These are phyloP conservation scores for Nephotettix cincticeps DNA, from an alignment of 1,140 invertebrate genomes.

Conservation along the genomic window DNA sequence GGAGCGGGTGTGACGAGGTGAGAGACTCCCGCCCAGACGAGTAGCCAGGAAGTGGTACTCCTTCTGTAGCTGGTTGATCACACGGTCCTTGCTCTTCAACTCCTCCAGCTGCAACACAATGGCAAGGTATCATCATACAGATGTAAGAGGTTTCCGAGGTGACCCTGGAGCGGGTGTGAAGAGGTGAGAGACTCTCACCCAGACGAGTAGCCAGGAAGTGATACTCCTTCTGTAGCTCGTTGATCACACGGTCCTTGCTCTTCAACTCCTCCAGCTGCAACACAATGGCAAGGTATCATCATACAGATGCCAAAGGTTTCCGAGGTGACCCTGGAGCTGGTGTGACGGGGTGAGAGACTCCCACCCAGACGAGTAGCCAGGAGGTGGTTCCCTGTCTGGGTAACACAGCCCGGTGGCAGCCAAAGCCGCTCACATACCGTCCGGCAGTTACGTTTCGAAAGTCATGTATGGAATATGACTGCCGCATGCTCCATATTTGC, in stretches of 20 bases:
- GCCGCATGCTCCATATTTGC: not conserved
- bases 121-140: not conserved
- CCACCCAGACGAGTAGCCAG: not conserved
- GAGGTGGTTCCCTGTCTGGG: slow-evolving; percentile 18
- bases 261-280: slow-evolving; percentile 29
- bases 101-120: slow-evolving; percentile 24
- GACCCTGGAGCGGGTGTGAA: too few relatives aligned
- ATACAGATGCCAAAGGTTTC: not conserved
- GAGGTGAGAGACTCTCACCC: not conserved
- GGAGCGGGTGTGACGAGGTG: too few relatives aligned
- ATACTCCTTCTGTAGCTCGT: slow-evolving; percentile 16
- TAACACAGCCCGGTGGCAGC: too few relatives aligned
- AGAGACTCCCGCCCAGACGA: not conserved
- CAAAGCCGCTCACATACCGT: too few relatives aligned
- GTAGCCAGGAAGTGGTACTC: not conserved
- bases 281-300: not conserved
- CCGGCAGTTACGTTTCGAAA: not conserved
- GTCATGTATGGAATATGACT: not conserved
- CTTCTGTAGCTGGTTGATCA: slow-evolving; percentile 6
- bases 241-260: slow-evolving; percentile 19
- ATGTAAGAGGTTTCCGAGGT: too few relatives aligned
- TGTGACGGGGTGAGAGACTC: not conserved
- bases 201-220: not conserved
- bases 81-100: slow-evolving; percentile 26
- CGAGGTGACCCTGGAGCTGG: too few relatives aligned